A percentile compares a stretch with the other conserved stretches of the same genome.
Evolutionary conservation across 2,888 invertebrate genomes (phyloP).

Genomic region (Scelioninae gen. 2): DNA sequence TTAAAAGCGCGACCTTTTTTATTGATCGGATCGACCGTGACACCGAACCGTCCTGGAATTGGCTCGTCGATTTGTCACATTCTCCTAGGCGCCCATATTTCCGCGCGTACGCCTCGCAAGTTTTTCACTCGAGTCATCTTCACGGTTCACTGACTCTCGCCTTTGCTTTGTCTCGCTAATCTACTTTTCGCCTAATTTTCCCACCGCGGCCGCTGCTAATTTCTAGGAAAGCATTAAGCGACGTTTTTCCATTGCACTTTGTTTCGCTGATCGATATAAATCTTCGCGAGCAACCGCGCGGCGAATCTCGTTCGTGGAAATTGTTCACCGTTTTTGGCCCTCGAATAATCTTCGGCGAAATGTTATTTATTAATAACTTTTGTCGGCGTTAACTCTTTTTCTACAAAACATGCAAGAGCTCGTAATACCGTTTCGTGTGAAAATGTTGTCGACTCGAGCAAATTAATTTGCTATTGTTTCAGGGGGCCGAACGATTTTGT

Average conservation of each 20-base stretch:
- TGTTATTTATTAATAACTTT: too few species aligned
- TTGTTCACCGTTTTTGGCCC: background rate
- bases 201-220: slow-evolving; percentile 1
- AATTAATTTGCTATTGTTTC: too few species aligned
- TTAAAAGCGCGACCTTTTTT: too few species aligned
- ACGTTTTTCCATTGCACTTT: slow-evolving; percentile 9
- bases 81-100: slow-evolving; percentile 21
- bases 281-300: background rate
- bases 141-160: slow-evolving; percentile 24
- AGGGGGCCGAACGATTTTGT: too few species aligned
- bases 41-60: slow-evolving; percentile 7
- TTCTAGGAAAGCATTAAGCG: slow-evolving; percentile 9
- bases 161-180: slow-evolving; percentile 19
- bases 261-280: slow-evolving; percentile 2
- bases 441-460: too few species aligned
- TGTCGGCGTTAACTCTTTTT: too few species aligned
- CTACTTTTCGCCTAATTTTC: slow-evolving; percentile 24
- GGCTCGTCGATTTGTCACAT: slow-evolving; percentile 20
- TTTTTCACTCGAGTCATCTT: slow-evolving; percentile 27
- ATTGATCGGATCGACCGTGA: slow-evolving; percentile 5
- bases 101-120: slow-evolving; percentile 15
- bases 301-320: slow-evolving; percentile 2
- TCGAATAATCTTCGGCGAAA: slow-evolving; percentile 3
- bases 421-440: too few species aligned
- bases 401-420: too few species aligned